Base-by-base conservation (phyloP, 1,140 invertebrate species). In the Drosophila kepulauana region DNA sequence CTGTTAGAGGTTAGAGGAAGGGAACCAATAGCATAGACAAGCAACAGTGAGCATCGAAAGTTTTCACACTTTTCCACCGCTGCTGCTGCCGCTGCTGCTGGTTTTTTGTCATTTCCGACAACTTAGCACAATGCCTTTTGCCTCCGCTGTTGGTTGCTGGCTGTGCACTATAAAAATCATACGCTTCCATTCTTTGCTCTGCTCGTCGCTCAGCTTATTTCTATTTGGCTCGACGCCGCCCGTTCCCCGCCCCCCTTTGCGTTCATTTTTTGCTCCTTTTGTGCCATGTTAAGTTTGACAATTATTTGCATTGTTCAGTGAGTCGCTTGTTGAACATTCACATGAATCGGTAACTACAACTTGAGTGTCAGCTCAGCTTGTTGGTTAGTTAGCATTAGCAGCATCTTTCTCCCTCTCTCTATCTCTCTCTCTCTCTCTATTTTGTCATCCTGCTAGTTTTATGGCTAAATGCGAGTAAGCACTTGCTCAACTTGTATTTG, bases 241-340 rank as follows among this genome's bases (percentile, higher is more conserved):
- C 20, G 10, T 16, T 61, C 16, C 10, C 10, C 4, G 16, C 45
- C 11, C 28, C 5, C 25, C 25, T 20, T n/a, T 20, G 20, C 45
- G 6, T 48, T 25, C 30, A 38, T 68, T 62, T 43, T 68, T 49
- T 58, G 61, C 66, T 48, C 15, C 13, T 81, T 84, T 57, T 84
- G 74, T 81, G 56, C 61, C 78, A 62, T 65, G 85, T 75, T 81
- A 74, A 80, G 81, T 84, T 84, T 89, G 85, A 89, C 85, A 89
- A 89, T 89, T 89, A 89, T 89, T 89, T 89, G 85, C 85, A 89
- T 89, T 89, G 85, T 89, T 89, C 85, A 85, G 57, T 85, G 61
- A 77, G 56, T 88, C 84, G 80, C 80, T 87, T 87, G 84, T 78
- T 87, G 73, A 82, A 87, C 80, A 87, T 87, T 67, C 84, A 82